Percentiles rank a stretch among this genome's conserved stretches.
These are phyloP conservation scores for Ginglymostoma cirratum DNA, from an alignment of 2,113 vertebrate species.

Conservation along the genomic window DNA sequence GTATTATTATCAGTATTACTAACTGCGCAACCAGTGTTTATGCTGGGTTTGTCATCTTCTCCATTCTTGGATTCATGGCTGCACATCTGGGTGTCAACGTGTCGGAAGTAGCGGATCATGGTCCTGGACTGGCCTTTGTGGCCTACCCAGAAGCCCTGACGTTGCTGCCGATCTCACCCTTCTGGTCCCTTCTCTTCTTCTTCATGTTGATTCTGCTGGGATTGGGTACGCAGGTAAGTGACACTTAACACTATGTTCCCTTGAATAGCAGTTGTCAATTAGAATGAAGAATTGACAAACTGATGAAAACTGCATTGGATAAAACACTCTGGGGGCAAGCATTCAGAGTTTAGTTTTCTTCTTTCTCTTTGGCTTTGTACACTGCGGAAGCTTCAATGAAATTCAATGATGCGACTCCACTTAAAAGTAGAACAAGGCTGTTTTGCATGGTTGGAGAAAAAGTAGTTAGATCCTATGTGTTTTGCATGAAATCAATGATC, in stretches of 20 bases:
- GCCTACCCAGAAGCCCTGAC: constrained; percentile 95
- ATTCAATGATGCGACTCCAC: neutral
- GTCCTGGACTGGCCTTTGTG: constrained; percentile 88
- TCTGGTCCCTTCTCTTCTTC: constrained; percentile 97
- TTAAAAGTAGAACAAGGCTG: neutral
- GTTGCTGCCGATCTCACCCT: constrained; percentile 81
- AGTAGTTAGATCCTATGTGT: neutral
- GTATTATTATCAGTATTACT: constrained; percentile 95
- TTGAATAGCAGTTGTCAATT: neutral
- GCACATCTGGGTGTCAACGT: constrained; percentile 84
- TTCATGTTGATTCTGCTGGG: constrained; percentile 98
- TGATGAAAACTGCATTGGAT: neutral
- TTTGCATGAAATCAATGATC: neutral
- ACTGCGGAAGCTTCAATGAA: neutral
- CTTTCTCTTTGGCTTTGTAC: neutral
- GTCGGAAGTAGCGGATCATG: constrained; percentile 88
- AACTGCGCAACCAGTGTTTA: constrained; percentile 97
- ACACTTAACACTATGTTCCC: neutral
- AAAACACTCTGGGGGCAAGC: neutral
- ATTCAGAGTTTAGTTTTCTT: neutral
- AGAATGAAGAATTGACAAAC: neutral
- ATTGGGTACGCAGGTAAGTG: constrained; percentile 84
- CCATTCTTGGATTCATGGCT: constrained; percentile 98
- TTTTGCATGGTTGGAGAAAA: neutral
- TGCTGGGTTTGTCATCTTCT: constrained; percentile 95